Conservation (phyloP, 2,113 vertebrate species). For the Uropsilus gracilis region DNA sequence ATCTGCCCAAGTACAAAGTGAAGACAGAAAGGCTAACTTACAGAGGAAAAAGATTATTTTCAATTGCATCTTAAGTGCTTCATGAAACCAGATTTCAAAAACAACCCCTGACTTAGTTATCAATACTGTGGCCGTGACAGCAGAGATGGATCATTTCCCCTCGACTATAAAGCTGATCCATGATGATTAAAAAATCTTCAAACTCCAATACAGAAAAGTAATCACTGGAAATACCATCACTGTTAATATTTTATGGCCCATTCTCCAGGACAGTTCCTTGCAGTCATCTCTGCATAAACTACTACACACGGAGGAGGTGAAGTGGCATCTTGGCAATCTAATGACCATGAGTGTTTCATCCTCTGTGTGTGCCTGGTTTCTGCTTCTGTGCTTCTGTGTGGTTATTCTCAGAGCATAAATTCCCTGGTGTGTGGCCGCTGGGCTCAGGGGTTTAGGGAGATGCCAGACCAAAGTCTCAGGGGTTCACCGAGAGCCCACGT, state of each 20-base stretch:
- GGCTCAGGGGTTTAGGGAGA: not conserved
- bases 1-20: not conserved
- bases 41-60: not conserved
- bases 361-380: not conserved
- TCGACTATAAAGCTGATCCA: not conserved
- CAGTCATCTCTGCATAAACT: not conserved
- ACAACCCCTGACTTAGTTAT: not conserved
- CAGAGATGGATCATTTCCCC: not conserved
- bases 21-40: not conserved
- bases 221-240: not conserved
- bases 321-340: not conserved
- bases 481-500: fast-evolving
- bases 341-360: not conserved
- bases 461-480: not conserved
- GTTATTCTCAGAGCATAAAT: not conserved
- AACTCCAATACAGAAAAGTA: not conserved
- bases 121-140: fast-evolving
- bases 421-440: not conserved
- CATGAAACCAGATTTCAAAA: not conserved
- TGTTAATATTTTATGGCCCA: not conserved
- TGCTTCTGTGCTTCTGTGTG: not conserved
- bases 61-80: not conserved
- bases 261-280: too few species aligned
- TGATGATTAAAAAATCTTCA: not conserved
- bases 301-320: not conserved